These are phyloP conservation scores for Muschampia plurimacula DNA, from an alignment of 2,888 invertebrate genomes.

Conservation along the genomic window DNA sequence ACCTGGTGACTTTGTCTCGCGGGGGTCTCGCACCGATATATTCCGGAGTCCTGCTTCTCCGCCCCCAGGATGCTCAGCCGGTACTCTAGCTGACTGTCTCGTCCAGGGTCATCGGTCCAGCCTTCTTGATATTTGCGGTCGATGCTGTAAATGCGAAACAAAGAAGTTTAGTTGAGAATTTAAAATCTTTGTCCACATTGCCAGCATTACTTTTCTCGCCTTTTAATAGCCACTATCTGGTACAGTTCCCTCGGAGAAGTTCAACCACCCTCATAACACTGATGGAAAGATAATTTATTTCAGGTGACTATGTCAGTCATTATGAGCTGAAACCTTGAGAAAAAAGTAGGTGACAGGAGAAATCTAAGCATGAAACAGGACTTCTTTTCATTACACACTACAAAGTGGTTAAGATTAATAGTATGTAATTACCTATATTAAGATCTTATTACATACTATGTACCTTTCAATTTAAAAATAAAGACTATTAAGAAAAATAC, in stretches of 20 bases:
- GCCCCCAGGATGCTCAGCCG: slow-evolving; percentile 93
- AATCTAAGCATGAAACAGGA: too few relatives aligned
- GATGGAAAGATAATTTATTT: not conserved
- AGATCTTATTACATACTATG: too few relatives aligned
- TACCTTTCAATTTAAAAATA: too few relatives aligned
- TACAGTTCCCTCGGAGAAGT: too few relatives aligned
- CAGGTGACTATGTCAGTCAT: not conserved
- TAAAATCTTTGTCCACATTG: too few relatives aligned
- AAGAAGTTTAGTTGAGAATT: not conserved
- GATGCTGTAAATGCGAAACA: slow-evolving; percentile 50
- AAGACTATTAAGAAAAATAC: slow-evolving; percentile 49
- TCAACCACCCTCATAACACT: too few relatives aligned
- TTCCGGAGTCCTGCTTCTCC: slow-evolving; percentile 92
- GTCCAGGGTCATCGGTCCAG: slow-evolving; percentile 92
- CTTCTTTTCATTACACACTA: too few relatives aligned
- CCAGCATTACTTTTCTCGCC: too few relatives aligned
- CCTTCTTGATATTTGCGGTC: slow-evolving; percentile 87
- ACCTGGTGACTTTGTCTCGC: slow-evolving; percentile 93
- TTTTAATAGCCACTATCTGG: too few relatives aligned
- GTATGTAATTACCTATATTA: too few relatives aligned
- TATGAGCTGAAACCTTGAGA: not conserved
- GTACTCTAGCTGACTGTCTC: slow-evolving; percentile 92
- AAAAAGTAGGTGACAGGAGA: too few relatives aligned
- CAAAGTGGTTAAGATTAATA: too few relatives aligned
- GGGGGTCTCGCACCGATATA: slow-evolving; percentile 94